Evolutionary conservation across 1,140 invertebrate genomes (phyloP).

Genomic region (Bombus waltoni): DNA sequence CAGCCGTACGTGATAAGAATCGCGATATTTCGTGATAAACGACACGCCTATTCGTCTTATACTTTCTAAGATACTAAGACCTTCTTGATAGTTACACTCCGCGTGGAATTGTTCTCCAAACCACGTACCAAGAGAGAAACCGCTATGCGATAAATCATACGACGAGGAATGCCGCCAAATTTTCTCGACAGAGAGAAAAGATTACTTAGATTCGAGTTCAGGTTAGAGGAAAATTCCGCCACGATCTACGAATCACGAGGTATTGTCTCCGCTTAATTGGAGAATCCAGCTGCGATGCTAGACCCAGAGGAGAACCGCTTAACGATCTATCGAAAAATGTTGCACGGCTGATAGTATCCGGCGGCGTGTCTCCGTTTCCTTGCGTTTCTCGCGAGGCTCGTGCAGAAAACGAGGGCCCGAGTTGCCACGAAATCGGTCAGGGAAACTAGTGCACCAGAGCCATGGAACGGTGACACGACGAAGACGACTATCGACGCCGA

Average conservation of each 20-base stretch:
- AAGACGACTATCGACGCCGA: conserved; percentile 42
- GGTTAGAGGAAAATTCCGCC: conserved; percentile 26
- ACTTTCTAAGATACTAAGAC: too few species aligned
- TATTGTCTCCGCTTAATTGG: conserved; percentile 59
- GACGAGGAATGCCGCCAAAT: too few species aligned
- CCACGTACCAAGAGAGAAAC: too few species aligned
- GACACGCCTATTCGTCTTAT: too few species aligned
- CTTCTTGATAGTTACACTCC: too few species aligned
- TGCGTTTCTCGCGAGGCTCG: conserved; percentile 58
- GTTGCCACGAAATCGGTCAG: conserved; percentile 64
- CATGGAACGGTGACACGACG: conserved; percentile 62
- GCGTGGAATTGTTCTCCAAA: too few species aligned
- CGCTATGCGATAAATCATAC: too few species aligned
- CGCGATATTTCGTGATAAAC: too few species aligned
- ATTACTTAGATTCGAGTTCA: neutral
- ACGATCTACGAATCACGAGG: conserved; percentile 6
- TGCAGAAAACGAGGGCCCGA: neutral
- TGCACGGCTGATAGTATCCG: conserved; percentile 37
- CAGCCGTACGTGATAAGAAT: too few species aligned
- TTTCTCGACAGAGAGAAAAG: neutral
- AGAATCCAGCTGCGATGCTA: conserved; percentile 32
- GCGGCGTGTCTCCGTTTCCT: conserved; percentile 49
- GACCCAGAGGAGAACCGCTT: conserved; percentile 14
- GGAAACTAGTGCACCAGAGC: conserved; percentile 63
- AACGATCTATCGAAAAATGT: conserved; percentile 60